Evolutionary conservation across 2,797 vertebrate genomes (phyloP).

Genomic region (Furcifer pardalis): DNA sequence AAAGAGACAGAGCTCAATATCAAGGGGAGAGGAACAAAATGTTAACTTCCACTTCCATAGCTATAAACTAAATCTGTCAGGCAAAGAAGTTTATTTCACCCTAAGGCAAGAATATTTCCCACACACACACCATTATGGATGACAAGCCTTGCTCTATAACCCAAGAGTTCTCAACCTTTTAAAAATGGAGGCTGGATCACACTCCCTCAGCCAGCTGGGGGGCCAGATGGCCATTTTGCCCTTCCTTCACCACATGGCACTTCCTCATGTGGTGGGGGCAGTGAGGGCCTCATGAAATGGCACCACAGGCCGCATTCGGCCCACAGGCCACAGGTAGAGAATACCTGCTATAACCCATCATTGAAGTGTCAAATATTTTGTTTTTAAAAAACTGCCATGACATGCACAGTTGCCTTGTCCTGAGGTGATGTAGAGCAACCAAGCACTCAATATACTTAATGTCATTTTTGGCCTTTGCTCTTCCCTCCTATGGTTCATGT

Average conservation of each 20-base stretch:
- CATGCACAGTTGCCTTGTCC: slow-evolving; percentile 48
- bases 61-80: slow-evolving; percentile 36
- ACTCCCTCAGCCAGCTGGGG: too few relatives aligned
- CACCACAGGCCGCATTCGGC: too few relatives aligned
- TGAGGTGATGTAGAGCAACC: slow-evolving; percentile 64
- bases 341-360: slow-evolving; percentile 32
- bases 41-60: slow-evolving; percentile 7
- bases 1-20: slow-evolving; percentile 7
- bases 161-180: too few relatives aligned
- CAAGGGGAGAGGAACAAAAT: background rate
- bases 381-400: slow-evolving; percentile 23
- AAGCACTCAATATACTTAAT: slow-evolving; percentile 61
- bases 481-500: slow-evolving; percentile 52
- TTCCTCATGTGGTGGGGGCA: too few relatives aligned
- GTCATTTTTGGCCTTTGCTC: slow-evolving; percentile 54
- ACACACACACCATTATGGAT: slow-evolving; percentile 15
- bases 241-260: too few relatives aligned
- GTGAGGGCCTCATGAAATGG: too few relatives aligned
- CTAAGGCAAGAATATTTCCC: slow-evolving; percentile 36
- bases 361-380: slow-evolving; percentile 29
- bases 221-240: too few relatives aligned
- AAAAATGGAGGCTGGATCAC: too few relatives aligned
- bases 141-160: slow-evolving; percentile 15
- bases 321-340: too few relatives aligned
- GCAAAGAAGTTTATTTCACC: slow-evolving; percentile 34